These are phyloP conservation scores for Stictonetta naevosa DNA, from an alignment of 2,113 vertebrate species.

Conservation along the genomic window DNA sequence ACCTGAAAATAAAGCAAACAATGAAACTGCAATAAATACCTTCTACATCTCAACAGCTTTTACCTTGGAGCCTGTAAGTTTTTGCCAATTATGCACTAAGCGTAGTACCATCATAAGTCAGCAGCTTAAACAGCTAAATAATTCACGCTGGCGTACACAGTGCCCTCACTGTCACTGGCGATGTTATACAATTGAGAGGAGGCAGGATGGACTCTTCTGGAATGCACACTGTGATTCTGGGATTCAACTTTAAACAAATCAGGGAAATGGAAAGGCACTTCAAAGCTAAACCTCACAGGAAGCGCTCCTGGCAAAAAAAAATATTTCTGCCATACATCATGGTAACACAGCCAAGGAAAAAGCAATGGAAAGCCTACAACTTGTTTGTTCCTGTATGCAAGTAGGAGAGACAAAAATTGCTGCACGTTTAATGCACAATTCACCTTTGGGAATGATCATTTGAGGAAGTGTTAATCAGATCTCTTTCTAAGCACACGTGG, in stretches of 20 bases:
- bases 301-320: background rate
- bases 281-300: background rate
- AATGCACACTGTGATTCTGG: background rate
- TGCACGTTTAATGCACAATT: background rate
- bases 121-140: background rate
- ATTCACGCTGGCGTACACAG: background rate
- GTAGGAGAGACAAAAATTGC: background rate
- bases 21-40: background rate
- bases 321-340: background rate
- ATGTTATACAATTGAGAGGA: background rate
- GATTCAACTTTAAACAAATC: background rate
- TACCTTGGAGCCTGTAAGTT: background rate
- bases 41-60: background rate
- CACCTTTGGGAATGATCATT: background rate
- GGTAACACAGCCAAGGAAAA: background rate
- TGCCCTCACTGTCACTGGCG: background rate
- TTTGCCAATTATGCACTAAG: background rate
- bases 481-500: background rate
- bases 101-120: background rate
- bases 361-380: background rate
- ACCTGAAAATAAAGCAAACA: background rate
- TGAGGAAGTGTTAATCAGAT: background rate
- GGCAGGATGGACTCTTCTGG: conserved; percentile 4
- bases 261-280: conserved; percentile 17
- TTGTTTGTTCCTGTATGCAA: background rate